Conservation (phyloP, 2,888 invertebrate genomes). For the Muscina levida region DNA sequence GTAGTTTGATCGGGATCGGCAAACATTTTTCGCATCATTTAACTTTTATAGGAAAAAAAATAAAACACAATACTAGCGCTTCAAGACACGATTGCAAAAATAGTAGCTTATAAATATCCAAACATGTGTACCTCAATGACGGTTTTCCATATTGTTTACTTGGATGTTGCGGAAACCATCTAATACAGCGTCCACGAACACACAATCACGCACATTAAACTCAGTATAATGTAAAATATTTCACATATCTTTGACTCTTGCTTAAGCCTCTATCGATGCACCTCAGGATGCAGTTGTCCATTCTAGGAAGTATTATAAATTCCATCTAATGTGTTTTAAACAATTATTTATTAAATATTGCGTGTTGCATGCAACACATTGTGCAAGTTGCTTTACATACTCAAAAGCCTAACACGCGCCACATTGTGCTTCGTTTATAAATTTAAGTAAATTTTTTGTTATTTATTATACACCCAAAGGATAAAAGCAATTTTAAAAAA, state of each 20-base stretch:
- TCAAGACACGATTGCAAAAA: too few relatives aligned
- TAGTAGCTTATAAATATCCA: too few relatives aligned
- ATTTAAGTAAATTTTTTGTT: slow-evolving; percentile 9
- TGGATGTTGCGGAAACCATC: too few relatives aligned
- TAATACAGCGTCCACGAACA: too few relatives aligned
- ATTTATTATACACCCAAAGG: slow-evolving; percentile 8
- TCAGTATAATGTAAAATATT: background rate
- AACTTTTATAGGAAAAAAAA: too few relatives aligned
- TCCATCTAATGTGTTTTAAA: slow-evolving; percentile 64
- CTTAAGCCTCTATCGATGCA: background rate
- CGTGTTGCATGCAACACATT: slow-evolving; percentile 59
- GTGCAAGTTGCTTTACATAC: slow-evolving; percentile 21
- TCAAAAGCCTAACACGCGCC: background rate
- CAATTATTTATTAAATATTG: slow-evolving; percentile 64
- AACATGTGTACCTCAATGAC: too few relatives aligned
- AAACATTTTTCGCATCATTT: too few relatives aligned
- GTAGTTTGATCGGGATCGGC: too few relatives aligned
- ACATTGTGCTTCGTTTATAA: too few relatives aligned
- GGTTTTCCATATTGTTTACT: too few relatives aligned
- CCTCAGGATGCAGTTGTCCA: slow-evolving; percentile 11
- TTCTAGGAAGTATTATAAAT: slow-evolving; percentile 60
- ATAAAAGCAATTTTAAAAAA: slow-evolving; percentile 42
- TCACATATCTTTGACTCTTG: background rate
- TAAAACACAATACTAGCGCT: too few relatives aligned
- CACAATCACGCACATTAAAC: too few relatives aligned